A percentile compares a stretch with the other conserved stretches of the same genome.
Conservation (phyloP, 1,140 invertebrate genomes). For the Zaprionus tsacasi region DNA sequence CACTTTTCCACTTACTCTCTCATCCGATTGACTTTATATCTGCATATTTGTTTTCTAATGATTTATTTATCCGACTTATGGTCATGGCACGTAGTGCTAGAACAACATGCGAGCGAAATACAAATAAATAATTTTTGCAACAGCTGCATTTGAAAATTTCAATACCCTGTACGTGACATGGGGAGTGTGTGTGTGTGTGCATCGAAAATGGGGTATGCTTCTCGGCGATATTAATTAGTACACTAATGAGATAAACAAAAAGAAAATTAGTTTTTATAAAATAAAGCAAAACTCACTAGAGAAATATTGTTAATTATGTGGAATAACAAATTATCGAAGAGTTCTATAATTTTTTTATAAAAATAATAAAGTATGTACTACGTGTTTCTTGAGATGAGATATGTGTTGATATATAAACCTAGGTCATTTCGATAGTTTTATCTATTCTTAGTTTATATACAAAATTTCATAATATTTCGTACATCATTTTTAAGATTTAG, state of each 20-base stretch:
- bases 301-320: neutral
- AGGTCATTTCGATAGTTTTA: no score
- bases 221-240: neutral
- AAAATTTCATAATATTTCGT: no score
- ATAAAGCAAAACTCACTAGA: neutral
- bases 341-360: neutral
- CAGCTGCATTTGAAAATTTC: constrained; percentile 77
- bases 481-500: no score
- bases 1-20: constrained; percentile 4
- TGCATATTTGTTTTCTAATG: constrained; percentile 34
- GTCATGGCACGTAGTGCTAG: constrained; percentile 67
- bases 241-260: neutral
- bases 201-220: constrained; percentile 7
- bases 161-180: constrained; percentile 4
- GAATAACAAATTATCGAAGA: neutral
- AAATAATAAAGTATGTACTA: neutral
- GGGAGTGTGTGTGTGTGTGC: neutral
- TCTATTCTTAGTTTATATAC: no score
- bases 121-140: constrained; percentile 79
- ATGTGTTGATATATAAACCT: no score
- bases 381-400: no score
- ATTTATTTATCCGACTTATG: constrained; percentile 61
- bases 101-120: constrained; percentile 64
- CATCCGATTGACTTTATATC: constrained; percentile 19
- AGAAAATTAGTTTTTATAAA: neutral